A percentile compares a stretch with the other conserved stretches of the same genome.
Conservation (phyloP, 2,888 invertebrate species). For the Phrixothrix hirtus region DNA sequence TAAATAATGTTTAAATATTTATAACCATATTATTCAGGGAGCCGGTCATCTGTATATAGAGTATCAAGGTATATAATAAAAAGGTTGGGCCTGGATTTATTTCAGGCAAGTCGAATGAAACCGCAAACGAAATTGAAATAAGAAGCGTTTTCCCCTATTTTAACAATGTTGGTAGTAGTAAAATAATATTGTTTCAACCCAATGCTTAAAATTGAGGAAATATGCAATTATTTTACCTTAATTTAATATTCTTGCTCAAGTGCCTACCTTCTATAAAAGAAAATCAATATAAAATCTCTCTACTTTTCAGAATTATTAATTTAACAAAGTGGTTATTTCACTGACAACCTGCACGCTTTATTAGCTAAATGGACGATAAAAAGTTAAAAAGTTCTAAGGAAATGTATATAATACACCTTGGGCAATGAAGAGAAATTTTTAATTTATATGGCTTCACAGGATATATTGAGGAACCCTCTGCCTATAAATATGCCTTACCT, state of each 20-base stretch:
- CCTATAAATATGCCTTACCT: neutral
- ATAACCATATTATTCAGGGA: conserved; percentile 31
- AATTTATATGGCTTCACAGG: neutral
- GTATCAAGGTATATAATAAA: conserved; percentile 16
- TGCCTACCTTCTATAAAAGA: conserved; percentile 29
- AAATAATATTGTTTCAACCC: too few relatives aligned
- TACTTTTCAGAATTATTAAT: conserved; percentile 33
- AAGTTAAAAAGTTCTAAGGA: conserved; percentile 22
- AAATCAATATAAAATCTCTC: conserved; percentile 34
- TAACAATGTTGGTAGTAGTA: too few relatives aligned
- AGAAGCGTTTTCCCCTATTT: too few relatives aligned
- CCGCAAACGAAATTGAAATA: too few relatives aligned
- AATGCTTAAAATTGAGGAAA: neutral
- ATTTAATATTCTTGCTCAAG: conserved; percentile 11
- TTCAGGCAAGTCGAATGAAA: too few relatives aligned
- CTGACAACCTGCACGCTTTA: conserved; percentile 28
- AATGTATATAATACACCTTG: conserved; percentile 1
- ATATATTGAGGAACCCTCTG: too few relatives aligned
- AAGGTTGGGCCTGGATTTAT: conserved; percentile 25
- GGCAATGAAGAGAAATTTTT: conserved; percentile 7
- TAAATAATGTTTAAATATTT: conserved; percentile 33
- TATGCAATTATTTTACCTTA: conserved; percentile 10
- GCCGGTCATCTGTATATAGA: conserved; percentile 30
- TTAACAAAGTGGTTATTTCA: conserved; percentile 33
- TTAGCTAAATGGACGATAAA: conserved; percentile 29